These are phyloP conservation scores for Caerostris darwini DNA, from an alignment of 1,140 invertebrate species.

Conservation along the genomic window DNA sequence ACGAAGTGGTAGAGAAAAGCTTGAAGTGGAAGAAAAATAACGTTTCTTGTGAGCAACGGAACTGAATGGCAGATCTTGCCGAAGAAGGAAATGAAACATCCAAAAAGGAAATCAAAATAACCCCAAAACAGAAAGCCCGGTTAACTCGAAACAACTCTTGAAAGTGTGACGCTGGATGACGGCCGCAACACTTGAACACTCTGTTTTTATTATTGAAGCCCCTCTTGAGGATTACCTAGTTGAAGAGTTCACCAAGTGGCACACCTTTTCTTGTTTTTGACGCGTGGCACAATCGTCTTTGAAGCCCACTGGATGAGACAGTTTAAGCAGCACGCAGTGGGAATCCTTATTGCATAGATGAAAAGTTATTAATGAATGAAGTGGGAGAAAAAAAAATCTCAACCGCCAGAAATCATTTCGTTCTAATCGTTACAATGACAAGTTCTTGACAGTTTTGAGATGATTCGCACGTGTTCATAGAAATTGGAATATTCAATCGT, in stretches of 20 bases:
- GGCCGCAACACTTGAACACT: constrained; percentile 36
- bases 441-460: constrained; percentile 13
- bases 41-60: not conserved
- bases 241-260: constrained; percentile 57
- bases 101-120: not conserved
- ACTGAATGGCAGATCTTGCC: constrained; percentile 20
- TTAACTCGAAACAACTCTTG: constrained; percentile 8
- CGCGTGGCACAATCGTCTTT: constrained; percentile 62
- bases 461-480: constrained; percentile 15
- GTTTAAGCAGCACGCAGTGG: constrained; percentile 40
- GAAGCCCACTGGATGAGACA: not conserved
- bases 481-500: constrained; percentile 41
- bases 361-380: constrained; percentile 60
- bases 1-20: not conserved
- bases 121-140: not conserved
- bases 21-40: constrained; percentile 1
- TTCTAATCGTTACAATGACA: constrained; percentile 44
- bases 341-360: constrained; percentile 37
- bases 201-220: constrained; percentile 64
- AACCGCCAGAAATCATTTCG: constrained; percentile 26
- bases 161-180: constrained; percentile 55
- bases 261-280: constrained; percentile 61
- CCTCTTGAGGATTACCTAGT: constrained; percentile 57
- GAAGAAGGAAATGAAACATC: constrained; percentile 23
- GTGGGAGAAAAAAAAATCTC: not conserved